Percentiles rank a stretch among this genome's conserved stretches.
Conservation (phyloP, 2,797 vertebrate species). For the Anabas testudineus region DNA sequence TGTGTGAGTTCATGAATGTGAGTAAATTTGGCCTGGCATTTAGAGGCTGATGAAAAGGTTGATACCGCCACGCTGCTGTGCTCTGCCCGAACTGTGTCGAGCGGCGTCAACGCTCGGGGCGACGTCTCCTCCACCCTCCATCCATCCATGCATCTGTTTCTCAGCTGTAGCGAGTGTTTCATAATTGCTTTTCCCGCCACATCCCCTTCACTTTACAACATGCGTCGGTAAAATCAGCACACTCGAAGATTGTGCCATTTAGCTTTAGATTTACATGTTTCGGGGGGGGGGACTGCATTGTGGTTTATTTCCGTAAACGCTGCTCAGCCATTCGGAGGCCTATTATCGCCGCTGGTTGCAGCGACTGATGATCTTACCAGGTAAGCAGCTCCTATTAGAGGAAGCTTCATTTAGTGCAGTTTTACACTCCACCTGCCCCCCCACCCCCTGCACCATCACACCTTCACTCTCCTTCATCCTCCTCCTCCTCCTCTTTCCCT, state of each 20-base stretch:
- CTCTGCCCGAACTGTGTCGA: slow-evolving; percentile 73
- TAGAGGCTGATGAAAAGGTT: slow-evolving; percentile 84
- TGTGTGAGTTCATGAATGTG: neutral
- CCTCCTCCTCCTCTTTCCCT: neutral
- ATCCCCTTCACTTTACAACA: slow-evolving; percentile 65
- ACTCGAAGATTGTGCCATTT: slow-evolving; percentile 51
- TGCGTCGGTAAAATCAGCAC: slow-evolving; percentile 31
- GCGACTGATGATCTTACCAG: slow-evolving; percentile 51
- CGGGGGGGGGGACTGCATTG: slow-evolving; percentile 14
- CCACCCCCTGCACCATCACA: slow-evolving; percentile 13
- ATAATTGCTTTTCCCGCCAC: slow-evolving; percentile 62
- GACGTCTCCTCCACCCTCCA: slow-evolving; percentile 38
- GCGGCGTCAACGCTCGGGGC: slow-evolving; percentile 71
- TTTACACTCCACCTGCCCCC: slow-evolving; percentile 43
- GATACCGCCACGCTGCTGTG: slow-evolving; percentile 64
- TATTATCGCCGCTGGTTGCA: slow-evolving; percentile 51
- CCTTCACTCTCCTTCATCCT: slow-evolving; percentile 12
- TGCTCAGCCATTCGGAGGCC: slow-evolving; percentile 24
- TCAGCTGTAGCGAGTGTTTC: neutral
- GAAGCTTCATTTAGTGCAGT: slow-evolving; percentile 70
- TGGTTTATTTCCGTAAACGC: slow-evolving; percentile 47
- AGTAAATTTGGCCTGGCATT: slow-evolving; percentile 78
- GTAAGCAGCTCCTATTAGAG: slow-evolving; percentile 67
- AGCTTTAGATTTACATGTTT: slow-evolving; percentile 37
- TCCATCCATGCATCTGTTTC: slow-evolving; percentile 19